Evolutionary conservation across 2,797 vertebrate species (phyloP), one percentile per base, ranked within the genome.

Genomic region (Sphaeramia orbicularis): DNA sequence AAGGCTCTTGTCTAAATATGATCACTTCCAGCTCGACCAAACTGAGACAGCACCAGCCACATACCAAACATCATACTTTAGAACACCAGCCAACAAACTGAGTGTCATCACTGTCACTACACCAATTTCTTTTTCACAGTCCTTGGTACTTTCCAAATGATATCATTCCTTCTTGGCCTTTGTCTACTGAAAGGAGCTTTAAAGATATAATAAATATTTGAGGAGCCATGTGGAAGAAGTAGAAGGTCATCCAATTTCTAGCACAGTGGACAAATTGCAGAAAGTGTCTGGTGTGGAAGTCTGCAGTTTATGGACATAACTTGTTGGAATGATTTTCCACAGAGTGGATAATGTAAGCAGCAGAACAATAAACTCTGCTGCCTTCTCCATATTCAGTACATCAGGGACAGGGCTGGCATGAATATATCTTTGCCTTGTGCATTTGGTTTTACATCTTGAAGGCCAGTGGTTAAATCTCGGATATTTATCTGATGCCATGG

Each of bases 141-240:
- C n/a, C n/a, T n/a, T n/a, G n/a, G n/a, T n/a, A n/a, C n/a, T n/a
- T n/a, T n/a, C n/a, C n/a, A n/a, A n/a, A n/a, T n/a, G n/a, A n/a
- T n/a, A n/a, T n/a, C n/a, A n/a, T n/a, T n/a, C n/a, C n/a, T n/a
- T n/a, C n/a, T n/a, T n/a, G n/a, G n/a, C n/a, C n/a, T n/a, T n/a
- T n/a, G n/a, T n/a, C n/a, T n/a, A n/a, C n/a, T n/a, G n/a, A n/a
- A n/a, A n/a, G n/a, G n/a, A n/a, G n/a, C 15, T 69, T 65, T 64
- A 64, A 45, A 58, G 59, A 73, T 76, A 36, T 38, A 70, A 63
- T 57, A 42, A 45, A 54, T 18, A 30, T 42, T 1, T 2, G 14
- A 11, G 38, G 2, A 12, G n/a, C 47, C 51, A 27, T 13, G 7
- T 19, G 52, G 56, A 47, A 68, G 74, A 57, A 19, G 40, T 38